Conservation (phyloP, 2,113 vertebrate species). For the Colaptes auratus region DNA sequence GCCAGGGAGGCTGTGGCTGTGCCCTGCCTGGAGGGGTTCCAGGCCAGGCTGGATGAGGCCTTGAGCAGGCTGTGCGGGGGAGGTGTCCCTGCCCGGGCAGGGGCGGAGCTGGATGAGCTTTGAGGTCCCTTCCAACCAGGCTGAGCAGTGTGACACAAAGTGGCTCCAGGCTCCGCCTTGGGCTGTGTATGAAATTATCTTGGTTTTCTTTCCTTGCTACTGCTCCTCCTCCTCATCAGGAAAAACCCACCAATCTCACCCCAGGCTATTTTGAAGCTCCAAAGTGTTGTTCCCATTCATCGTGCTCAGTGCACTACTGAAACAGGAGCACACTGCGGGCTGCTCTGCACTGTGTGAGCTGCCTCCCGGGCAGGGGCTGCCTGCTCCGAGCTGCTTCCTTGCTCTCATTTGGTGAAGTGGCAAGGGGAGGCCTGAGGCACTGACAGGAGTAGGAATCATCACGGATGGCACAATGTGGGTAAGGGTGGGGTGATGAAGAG, state of each 20-base stretch:
- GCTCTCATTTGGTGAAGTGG: background rate
- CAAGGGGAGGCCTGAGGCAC: background rate
- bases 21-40: no score
- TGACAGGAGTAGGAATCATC: background rate
- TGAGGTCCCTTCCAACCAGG: background rate
- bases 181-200: background rate
- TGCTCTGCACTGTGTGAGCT: background rate
- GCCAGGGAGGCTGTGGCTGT: no score
- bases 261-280: conserved; percentile 43
- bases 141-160: conserved; percentile 23
- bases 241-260: background rate
- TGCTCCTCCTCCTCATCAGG: background rate
- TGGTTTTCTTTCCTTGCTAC: accelerated
- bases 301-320: conserved; percentile 16
- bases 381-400: background rate
- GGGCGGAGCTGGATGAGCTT: no score
- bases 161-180: background rate
- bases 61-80: no score
- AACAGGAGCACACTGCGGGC: conserved; percentile 2
- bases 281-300: conserved; percentile 41
- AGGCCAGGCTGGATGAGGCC: no score
- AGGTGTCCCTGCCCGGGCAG: no score
- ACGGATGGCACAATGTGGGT: background rate
- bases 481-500: background rate
- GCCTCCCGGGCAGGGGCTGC: background rate